Base-by-base conservation (phyloP, 2,797 vertebrate species). In the Meriones psammophilus region DNA sequence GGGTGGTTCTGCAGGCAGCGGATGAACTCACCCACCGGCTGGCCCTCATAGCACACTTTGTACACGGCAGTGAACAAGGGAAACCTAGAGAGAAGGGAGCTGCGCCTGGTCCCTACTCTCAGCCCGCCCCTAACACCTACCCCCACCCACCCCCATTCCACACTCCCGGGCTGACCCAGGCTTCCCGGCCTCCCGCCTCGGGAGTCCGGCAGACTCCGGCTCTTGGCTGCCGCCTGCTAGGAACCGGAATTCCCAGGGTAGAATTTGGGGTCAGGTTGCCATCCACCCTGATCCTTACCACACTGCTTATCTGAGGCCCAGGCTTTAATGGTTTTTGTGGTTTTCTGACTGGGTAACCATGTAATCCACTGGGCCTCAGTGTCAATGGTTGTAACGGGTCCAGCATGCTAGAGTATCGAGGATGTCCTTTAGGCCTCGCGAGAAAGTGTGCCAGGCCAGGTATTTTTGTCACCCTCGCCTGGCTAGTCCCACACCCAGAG, bases 1-100 rank as follows among this genome's bases (percentile, higher is more conserved):
- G 99, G 99, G 97, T 99, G 99, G 98, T 99, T 99, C 98, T 99
- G 99, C 97, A 99, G 99, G 95, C 99, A 99, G 18, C 22, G 98
- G 98, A 99, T 99, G 98, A 99, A 99, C 83, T 99, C 99, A 30
- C 20, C 98, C 96, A 99, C 99, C 0, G 99, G 99, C 96, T 99
- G 99, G 93, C 98, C 97, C 91, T 99, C 98, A 1, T 99, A 99
- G 98, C 99, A 99, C 98, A 99, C 99, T 98, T 98, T 98, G 96
- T 99, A 99, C 64, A 99, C 97, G 0, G 99, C 99, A 1, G 98
- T 99, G 98, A 99, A 99, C 88, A 99, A 98, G 56, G 99, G 99
- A 97, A 99, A 99, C 98, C 99, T 99, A 91, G 93, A 94, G 14
- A 33, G 9, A 54, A 1, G 39, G 24, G 12, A 64, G 73, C 50